A percentile compares a stretch with the other conserved stretches of the same genome.
phyloP scores from a whole-genome alignment of 2,113 vertebrate species.

The Nesogale talazaci region DNA sequence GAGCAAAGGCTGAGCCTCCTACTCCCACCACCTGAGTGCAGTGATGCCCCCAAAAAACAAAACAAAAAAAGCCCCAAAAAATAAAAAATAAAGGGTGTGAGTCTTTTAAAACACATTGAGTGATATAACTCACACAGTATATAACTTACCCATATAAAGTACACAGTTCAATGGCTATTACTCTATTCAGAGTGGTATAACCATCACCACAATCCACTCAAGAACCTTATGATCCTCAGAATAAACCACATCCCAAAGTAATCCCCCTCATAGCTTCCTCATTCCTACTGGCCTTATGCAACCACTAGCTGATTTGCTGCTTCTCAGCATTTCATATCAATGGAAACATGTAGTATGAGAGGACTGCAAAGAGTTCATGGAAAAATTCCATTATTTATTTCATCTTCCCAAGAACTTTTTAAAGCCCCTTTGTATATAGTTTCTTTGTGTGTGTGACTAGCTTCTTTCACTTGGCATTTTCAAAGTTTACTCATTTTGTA shows the following conservation, averaged over 20 bases:
- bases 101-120: too few relatives aligned
- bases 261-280: not conserved
- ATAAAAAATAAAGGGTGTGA: too few relatives aligned
- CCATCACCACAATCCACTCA: slow-evolving; percentile 16
- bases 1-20: too few relatives aligned
- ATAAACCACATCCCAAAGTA: not conserved
- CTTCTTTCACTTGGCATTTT: slow-evolving; percentile 20
- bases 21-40: too few relatives aligned
- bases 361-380: too few relatives aligned
- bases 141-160: slow-evolving; percentile 8
- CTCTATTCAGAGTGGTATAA: slow-evolving; percentile 2
- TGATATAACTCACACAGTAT: not conserved
- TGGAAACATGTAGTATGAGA: not conserved
- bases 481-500: not conserved
- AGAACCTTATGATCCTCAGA: not conserved
- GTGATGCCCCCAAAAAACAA: too few relatives aligned
- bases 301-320: slow-evolving; percentile 23
- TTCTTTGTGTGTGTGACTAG: slow-evolving; percentile 1
- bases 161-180: not conserved
- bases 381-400: too few relatives aligned
- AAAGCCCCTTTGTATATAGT: too few relatives aligned
- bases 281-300: not conserved
- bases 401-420: too few relatives aligned
- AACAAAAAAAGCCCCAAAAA: too few relatives aligned
- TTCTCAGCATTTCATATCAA: not conserved